Evolutionary conservation across 2,888 invertebrate genomes (phyloP), one percentile per base, ranked within the genome.

Genomic region (Ophion costatus): DNA sequence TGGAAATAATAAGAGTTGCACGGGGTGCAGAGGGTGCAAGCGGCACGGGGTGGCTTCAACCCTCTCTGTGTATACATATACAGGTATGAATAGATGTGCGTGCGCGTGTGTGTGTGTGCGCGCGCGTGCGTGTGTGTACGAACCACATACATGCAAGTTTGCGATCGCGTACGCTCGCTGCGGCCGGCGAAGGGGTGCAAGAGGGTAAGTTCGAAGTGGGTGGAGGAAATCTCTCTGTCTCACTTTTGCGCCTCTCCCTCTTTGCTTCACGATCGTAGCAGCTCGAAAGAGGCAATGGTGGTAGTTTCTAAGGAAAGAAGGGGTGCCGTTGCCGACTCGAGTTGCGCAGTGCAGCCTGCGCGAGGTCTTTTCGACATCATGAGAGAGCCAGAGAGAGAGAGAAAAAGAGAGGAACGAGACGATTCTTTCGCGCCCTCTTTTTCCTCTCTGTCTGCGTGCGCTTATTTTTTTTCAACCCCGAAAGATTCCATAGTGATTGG

Each of bases 331-430:
- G 61, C 79, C 61, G 63, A 73, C 66, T 82, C 78, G 82, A 89
- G 88, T 89, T 92, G 93, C 93, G 93, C 92, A 91, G 92, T 93
- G 93, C 93, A 93, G 90, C 90, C 88, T 92, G 93, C 93, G 93
- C 93, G 77, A 76, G 33, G 57, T 69, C 51, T 73, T 85, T 78
- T 75, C 57, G 42, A 84, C 64, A 56, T 56, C 66, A 64, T 70
- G 24, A 51, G 45, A 77, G 83, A 71, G 81, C 73, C 77, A 80
- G 80, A 77, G 71, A 57, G 61, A 74, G 66, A 77, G 75, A 66
- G 80, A 83, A 67, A 59, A 9, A 69, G n/a, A n/a, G n/a, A n/a
- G 61, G 66, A 82, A 84, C 29, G 74, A 73, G 74, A 84, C 67
- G 77, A 83, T 83, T 76, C 80, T 80, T 85, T 85, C 80, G 78